Percentiles rank a stretch among this genome's conserved stretches.
Conservation (phyloP, 2,113 vertebrate genomes). For the Podilymbus podiceps region DNA sequence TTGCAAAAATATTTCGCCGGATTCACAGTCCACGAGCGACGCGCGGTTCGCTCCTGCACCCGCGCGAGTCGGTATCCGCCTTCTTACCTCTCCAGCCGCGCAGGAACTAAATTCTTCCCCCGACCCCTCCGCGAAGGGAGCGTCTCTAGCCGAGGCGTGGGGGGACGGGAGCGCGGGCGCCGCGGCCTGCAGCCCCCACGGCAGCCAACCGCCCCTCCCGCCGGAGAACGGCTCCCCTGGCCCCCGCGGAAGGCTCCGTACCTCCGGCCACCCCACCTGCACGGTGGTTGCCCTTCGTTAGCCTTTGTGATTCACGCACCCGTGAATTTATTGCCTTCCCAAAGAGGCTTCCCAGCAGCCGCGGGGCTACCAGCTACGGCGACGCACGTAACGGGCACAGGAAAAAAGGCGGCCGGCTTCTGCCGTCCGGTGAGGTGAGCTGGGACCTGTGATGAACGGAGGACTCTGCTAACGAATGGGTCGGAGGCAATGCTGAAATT, state of each 20-base stretch:
- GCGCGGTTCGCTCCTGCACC: not conserved
- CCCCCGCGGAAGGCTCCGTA: not conserved
- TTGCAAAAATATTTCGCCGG: not conserved
- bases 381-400: not conserved
- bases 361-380: accelerated
- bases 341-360: not conserved
- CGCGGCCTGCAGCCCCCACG: accelerated
- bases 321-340: not conserved
- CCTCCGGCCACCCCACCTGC: not conserved
- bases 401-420: not conserved
- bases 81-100: not conserved
- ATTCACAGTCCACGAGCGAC: not conserved
- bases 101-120: not conserved
- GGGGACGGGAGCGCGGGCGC: not conserved
- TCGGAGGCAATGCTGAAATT: not conserved
- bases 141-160: accelerated
- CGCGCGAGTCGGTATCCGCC: accelerated
- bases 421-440: not conserved
- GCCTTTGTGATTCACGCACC: not conserved
- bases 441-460: not conserved
- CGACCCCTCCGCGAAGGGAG: not conserved
- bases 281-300: accelerated
- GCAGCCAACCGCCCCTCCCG: too few species aligned
- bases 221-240: too few species aligned
- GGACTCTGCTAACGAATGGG: not conserved